A percentile compares a stretch with the other conserved stretches of the same genome.
These are phyloP conservation scores for Antennarius striatus DNA, from an alignment of 2,113 vertebrate species.

Conservation along the genomic window DNA sequence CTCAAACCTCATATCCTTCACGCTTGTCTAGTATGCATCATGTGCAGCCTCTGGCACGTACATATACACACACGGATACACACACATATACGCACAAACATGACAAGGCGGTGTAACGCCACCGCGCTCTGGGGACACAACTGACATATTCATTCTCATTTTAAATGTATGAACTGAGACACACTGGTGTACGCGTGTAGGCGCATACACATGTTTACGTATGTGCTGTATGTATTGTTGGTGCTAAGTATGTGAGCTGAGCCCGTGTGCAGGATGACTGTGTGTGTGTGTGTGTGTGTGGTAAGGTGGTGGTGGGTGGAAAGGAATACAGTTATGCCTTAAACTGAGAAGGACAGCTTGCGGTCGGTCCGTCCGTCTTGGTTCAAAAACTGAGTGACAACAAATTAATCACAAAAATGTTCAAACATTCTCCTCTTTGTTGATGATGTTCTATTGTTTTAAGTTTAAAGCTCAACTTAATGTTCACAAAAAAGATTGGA, in stretches of 20 bases:
- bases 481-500: too few species aligned
- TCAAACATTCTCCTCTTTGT: too few species aligned
- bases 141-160: slow-evolving; percentile 53
- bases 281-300: too few species aligned
- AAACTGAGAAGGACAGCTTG: too few species aligned
- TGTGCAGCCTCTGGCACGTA: neutral
- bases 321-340: too few species aligned
- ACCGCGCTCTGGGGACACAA: slow-evolving; percentile 31
- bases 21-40: neutral
- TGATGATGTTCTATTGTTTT: too few species aligned
- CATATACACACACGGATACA: slow-evolving; percentile 2
- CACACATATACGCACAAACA: neutral
- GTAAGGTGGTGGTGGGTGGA: too few species aligned
- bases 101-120: neutral
- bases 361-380: too few species aligned
- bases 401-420: too few species aligned
- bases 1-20: slow-evolving; percentile 8
- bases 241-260: slow-evolving; percentile 10
- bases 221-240: neutral
- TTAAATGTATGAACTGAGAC: slow-evolving; percentile 55
- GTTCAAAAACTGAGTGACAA: too few species aligned
- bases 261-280: too few species aligned
- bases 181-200: slow-evolving; percentile 1
- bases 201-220: slow-evolving; percentile 1
- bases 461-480: too few species aligned